Evolutionary conservation across 2,888 invertebrate genomes (phyloP).

Genomic region (Macrophya annulata): DNA sequence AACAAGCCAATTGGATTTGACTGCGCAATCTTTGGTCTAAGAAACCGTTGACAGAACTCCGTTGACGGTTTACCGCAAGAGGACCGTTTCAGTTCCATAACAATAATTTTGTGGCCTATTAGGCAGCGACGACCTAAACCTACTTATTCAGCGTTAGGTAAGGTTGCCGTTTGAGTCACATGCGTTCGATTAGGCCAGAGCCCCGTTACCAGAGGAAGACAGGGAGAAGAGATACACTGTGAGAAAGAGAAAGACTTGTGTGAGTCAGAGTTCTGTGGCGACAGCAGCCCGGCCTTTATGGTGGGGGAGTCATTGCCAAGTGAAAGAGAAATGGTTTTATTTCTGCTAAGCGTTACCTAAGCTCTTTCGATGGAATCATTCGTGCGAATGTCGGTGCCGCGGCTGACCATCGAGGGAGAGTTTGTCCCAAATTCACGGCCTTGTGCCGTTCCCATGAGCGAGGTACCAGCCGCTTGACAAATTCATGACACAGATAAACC

Average conservation of each 20-base stretch:
- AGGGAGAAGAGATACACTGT: background rate
- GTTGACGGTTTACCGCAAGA: slow-evolving; percentile 18
- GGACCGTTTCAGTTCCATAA: slow-evolving; percentile 24
- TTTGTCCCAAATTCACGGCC: slow-evolving; percentile 52
- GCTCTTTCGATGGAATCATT: slow-evolving; percentile 39
- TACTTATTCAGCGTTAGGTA: slow-evolving; percentile 66
- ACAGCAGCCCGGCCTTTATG: slow-evolving; percentile 30
- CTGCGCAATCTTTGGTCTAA: slow-evolving; percentile 6
- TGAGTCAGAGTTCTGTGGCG: slow-evolving; percentile 53
- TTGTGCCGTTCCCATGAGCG: slow-evolving; percentile 28
- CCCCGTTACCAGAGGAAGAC: slow-evolving; percentile 38
- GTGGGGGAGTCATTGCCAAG: slow-evolving; percentile 55
- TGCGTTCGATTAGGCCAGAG: slow-evolving; percentile 66
- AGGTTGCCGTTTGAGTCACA: slow-evolving; percentile 66
- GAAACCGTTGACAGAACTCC: slow-evolving; percentile 18
- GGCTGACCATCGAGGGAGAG: slow-evolving; percentile 54
- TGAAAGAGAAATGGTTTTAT: slow-evolving; percentile 64
- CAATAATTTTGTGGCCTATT: slow-evolving; percentile 52
- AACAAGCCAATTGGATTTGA: slow-evolving; percentile 42
- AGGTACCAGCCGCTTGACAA: slow-evolving; percentile 44
- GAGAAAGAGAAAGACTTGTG: slow-evolving; percentile 31
- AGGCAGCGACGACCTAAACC: slow-evolving; percentile 64
- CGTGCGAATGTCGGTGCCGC: slow-evolving; percentile 40
- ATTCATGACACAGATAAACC: slow-evolving; percentile 38
- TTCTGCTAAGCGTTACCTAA: slow-evolving; percentile 61